Percentiles rank a stretch among this genome's conserved stretches.
These are phyloP conservation scores for Campoplex capitator DNA, from an alignment of 2,888 invertebrate genomes.

Conservation along the genomic window DNA sequence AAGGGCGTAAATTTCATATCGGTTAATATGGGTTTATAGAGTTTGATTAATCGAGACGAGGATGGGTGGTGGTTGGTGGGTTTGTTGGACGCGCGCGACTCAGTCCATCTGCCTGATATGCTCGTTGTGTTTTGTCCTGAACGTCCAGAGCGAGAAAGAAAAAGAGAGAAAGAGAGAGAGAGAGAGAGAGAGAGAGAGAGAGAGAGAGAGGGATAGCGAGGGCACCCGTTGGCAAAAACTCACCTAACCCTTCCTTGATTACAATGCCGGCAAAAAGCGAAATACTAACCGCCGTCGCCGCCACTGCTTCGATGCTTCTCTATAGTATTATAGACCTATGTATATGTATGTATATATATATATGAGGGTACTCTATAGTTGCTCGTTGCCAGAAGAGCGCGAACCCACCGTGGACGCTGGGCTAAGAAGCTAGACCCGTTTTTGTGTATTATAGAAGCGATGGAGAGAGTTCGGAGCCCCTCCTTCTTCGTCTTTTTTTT, in stretches of 20 bases:
- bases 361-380: conserved; percentile 34
- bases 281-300: conserved; percentile 85
- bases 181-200: conserved; percentile 51
- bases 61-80: conserved; percentile 55
- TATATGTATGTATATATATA: conserved; percentile 41
- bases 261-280: conserved; percentile 85
- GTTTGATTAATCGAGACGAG: not conserved
- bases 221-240: conserved; percentile 82
- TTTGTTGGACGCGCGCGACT: conserved; percentile 78
- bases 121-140: conserved; percentile 79
- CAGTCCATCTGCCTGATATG: conserved; percentile 83
- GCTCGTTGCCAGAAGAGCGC: conserved; percentile 65
- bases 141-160: conserved; percentile 68
- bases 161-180: not conserved
- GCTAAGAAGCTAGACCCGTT: conserved; percentile 85
- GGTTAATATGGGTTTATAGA: not conserved
- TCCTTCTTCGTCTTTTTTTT: conserved; percentile 65
- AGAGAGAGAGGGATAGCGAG: conserved; percentile 68
- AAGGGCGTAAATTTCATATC: conserved; percentile 17
- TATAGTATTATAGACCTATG: conserved; percentile 46
- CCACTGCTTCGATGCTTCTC: conserved; percentile 83
- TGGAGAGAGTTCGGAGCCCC: conserved; percentile 75
- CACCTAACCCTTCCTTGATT: conserved; percentile 85
- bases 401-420: conserved; percentile 83
- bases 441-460: conserved; percentile 76